Evolutionary conservation across 1,140 invertebrate genomes (phyloP).

Genomic region (Drosophila seguyi): DNA sequence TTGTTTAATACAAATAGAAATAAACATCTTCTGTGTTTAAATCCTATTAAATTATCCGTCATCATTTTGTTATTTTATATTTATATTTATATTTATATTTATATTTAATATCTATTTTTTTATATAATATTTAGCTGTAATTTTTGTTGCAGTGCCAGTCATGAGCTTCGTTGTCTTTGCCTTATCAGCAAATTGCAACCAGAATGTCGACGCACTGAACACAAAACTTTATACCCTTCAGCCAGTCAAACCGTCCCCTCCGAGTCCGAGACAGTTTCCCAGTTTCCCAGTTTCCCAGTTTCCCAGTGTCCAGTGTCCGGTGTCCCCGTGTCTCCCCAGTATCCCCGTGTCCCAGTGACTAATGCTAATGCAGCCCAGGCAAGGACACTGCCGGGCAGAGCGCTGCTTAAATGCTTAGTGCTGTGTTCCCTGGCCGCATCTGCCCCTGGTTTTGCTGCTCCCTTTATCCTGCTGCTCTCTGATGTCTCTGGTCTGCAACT

Average conservation of each 20-base stretch:
- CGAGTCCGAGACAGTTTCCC: not conserved
- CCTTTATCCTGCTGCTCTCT: conserved; percentile 4
- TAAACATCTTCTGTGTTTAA: not conserved
- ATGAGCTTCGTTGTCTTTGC: conserved; percentile 30
- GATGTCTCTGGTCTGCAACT: conserved; percentile 34
- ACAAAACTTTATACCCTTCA: conserved; percentile 59
- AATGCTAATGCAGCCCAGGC: conserved; percentile 44
- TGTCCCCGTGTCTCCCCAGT: not conserved
- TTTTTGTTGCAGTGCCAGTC: not conserved
- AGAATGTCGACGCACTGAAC: conserved; percentile 62
- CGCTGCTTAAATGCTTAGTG: conserved; percentile 51
- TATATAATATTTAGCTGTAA: not conserved
- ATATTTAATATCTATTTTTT: not conserved
- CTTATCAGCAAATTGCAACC: conserved; percentile 77
- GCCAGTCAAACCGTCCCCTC: conserved; percentile 48
- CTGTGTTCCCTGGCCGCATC: conserved; percentile 19
- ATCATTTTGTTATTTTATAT: not conserved
- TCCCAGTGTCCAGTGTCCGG: conserved; percentile 8
- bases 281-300: not conserved
- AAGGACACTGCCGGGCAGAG: conserved; percentile 24
- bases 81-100: not conserved
- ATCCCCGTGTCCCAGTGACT: conserved; percentile 12
- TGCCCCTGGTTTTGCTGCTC: not conserved
- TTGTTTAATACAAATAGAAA: not conserved
- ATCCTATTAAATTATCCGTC: not conserved